Conservation (phyloP, 2,888 invertebrate species). For the Drosophila greeni region DNA sequence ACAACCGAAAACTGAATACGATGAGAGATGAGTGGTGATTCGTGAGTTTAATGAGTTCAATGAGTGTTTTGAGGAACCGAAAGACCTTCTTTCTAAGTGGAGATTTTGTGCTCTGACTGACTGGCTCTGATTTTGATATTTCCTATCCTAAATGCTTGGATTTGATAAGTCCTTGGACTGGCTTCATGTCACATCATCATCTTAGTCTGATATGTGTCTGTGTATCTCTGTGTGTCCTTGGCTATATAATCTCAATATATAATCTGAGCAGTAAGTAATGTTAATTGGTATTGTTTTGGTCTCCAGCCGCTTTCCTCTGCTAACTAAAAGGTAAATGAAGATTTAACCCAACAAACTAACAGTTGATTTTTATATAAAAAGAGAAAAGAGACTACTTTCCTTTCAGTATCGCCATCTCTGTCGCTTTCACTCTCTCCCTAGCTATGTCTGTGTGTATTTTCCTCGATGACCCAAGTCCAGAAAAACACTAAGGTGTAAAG, state of each 20-base stretch:
- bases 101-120: constrained; percentile 24
- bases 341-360: not conserved
- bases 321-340: constrained; percentile 7
- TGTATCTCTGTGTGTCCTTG: constrained; percentile 18
- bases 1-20: not conserved
- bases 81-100: not conserved
- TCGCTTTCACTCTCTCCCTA: constrained; percentile 29
- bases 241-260: constrained; percentile 21
- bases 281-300: constrained; percentile 23
- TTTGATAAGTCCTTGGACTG: not conserved
- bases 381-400: no score
- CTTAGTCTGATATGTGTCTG: constrained; percentile 37
- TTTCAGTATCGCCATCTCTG: constrained; percentile 22
- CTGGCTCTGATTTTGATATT: not conserved
- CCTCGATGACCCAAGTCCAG: constrained; percentile 2
- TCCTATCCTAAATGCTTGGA: constrained; percentile 20
- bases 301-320: not conserved
- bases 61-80: constrained; percentile 8
- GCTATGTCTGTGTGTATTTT: not conserved
- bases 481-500: no score
- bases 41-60: not conserved
- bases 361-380: no score
- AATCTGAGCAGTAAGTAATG: constrained; percentile 20
- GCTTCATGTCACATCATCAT: constrained; percentile 15
- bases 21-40: no score